Conservation (phyloP, 2,113 vertebrate species). For the Peucedramus taeniatus region DNA sequence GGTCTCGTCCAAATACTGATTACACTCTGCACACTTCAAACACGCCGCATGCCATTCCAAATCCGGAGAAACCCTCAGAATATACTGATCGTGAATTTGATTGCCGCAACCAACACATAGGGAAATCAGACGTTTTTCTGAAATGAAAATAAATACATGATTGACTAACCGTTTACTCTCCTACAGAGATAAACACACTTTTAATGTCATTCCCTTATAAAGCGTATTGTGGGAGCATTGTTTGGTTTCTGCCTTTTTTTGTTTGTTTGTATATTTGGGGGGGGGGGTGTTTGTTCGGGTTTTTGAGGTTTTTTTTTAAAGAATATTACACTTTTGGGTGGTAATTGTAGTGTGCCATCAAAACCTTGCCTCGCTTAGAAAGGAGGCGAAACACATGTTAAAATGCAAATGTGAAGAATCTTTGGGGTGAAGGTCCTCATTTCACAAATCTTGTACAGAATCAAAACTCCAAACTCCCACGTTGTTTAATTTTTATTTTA, state of each 20-base stretch:
- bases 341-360: conserved; percentile 68
- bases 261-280: not conserved
- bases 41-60: conserved; percentile 99
- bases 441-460: conserved; percentile 44
- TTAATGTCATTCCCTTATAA: conserved; percentile 66
- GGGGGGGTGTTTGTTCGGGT: not conserved
- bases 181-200: conserved; percentile 78
- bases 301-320: not conserved
- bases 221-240: conserved; percentile 23
- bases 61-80: conserved; percentile 97
- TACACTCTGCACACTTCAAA: conserved; percentile 97
- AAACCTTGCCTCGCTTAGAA: conserved; percentile 60
- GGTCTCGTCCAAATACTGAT: conserved; percentile 97
- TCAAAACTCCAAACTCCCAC: conserved; percentile 47
- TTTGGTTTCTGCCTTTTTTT: not conserved
- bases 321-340: conserved; percentile 47
- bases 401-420: conserved; percentile 58
- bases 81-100: conserved; percentile 99
- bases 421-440: not conserved
- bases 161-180: conserved; percentile 76
- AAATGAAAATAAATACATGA: conserved; percentile 80
- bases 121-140: conserved; percentile 98
- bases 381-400: conserved; percentile 60
- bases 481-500: conserved; percentile 35
- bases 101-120: conserved; percentile 99